phyloP scores from a whole-genome alignment of 2,113 vertebrate species.

The Thryonomys swinderianus region DNA sequence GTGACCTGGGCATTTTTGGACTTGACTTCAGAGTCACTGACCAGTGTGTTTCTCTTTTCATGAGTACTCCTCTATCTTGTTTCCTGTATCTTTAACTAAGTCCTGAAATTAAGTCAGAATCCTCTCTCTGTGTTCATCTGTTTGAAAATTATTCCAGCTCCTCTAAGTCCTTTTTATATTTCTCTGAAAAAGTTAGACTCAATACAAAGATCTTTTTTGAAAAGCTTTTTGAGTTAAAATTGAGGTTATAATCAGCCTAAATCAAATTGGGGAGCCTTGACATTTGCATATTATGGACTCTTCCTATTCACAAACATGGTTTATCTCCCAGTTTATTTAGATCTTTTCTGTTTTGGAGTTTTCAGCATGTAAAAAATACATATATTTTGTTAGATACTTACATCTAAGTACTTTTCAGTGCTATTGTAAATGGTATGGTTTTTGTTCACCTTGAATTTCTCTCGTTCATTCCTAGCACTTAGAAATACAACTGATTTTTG shows the following conservation, averaged over 20 bases:
- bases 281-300: neutral
- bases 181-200: neutral
- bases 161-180: neutral
- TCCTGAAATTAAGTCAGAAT: neutral
- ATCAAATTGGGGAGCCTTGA: neutral
- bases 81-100: neutral
- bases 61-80: fast-evolving
- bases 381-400: neutral
- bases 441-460: neutral
- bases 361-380: neutral
- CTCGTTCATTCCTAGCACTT: neutral
- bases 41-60: neutral
- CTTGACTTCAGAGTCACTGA: neutral
- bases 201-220: neutral
- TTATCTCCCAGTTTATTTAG: neutral
- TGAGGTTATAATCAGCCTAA: neutral
- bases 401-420: neutral
- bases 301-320: neutral
- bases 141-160: neutral
- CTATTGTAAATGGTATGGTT: neutral
- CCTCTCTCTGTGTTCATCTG: neutral
- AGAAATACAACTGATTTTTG: neutral
- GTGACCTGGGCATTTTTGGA: neutral
- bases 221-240: neutral
- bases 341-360: neutral